A percentile compares a stretch with the other conserved stretches of the same genome.
phyloP scores from a whole-genome alignment of 2,113 vertebrate genomes.

The Varanus salvator region DNA sequence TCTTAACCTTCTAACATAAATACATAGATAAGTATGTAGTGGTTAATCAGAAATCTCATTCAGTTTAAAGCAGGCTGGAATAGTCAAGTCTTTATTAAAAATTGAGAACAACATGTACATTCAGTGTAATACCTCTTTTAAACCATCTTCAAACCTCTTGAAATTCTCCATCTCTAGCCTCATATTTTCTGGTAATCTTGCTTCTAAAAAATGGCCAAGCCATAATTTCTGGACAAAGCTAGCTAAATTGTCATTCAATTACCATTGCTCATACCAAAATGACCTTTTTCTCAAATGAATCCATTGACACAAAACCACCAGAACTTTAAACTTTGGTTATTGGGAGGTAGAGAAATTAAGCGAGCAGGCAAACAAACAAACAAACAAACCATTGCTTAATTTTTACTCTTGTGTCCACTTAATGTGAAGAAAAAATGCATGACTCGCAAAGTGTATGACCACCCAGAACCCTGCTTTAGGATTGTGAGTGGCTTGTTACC shows the following conservation, averaged over 20 bases:
- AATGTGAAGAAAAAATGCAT: not conserved
- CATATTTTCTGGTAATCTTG: not conserved
- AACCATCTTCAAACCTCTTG: not conserved
- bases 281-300: slow-evolving; percentile 13
- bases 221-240: slow-evolving; percentile 7
- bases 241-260: not conserved
- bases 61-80: not conserved
- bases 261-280: not conserved
- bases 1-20: not conserved
- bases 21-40: not conserved
- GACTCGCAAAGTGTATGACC: no score
- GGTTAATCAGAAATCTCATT: not conserved
- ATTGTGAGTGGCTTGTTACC: no score
- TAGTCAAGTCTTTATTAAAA: not conserved
- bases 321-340: not conserved
- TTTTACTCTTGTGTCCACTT: not conserved
- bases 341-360: no score
- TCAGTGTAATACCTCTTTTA: not conserved
- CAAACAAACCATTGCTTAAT: not conserved
- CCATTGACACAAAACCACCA: not conserved
- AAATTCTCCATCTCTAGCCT: not conserved
- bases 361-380: no score
- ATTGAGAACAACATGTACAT: not conserved
- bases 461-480: no score
- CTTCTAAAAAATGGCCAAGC: not conserved